phyloP scores from a whole-genome alignment of 1,140 invertebrate species.

The Conus betulinus region DNA sequence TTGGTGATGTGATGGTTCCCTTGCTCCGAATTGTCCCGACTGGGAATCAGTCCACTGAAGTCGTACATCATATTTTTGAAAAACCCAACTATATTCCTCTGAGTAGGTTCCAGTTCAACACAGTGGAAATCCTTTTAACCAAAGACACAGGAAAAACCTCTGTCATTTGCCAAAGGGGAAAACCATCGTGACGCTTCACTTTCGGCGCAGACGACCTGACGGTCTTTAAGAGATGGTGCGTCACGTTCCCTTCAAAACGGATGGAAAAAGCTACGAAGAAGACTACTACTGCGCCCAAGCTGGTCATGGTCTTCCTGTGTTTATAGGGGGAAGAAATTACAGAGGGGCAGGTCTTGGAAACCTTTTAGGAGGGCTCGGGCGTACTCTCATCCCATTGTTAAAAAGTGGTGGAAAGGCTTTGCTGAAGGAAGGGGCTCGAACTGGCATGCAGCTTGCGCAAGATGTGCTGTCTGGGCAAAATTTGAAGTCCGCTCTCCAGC shows the following conservation, averaged over 20 bases:
- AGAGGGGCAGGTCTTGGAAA: background rate
- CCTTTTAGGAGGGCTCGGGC: background rate
- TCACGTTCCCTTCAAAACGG: no score
- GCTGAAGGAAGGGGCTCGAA: background rate
- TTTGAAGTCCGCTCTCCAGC: background rate
- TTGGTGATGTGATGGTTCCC: no score
- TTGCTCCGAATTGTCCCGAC: no score
- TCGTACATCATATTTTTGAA: no score
- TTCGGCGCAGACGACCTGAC: conserved; percentile 1
- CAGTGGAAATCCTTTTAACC: conserved; percentile 22
- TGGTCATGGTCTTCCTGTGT: background rate
- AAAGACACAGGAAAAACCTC: conserved; percentile 18
- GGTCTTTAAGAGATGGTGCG: no score
- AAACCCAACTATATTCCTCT: no score
- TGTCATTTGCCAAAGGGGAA: background rate
- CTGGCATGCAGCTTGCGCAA: background rate
- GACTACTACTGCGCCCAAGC: background rate
- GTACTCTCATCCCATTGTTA: background rate
- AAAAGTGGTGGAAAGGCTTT: background rate
- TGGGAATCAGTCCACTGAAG: no score
- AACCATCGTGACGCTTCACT: conserved; percentile 13
- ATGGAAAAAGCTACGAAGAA: background rate
- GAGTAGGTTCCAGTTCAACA: background rate
- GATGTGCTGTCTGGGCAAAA: background rate
- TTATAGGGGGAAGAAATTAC: background rate